These are phyloP conservation scores for Ostrea denselamellosa DNA, from an alignment of 1,140 invertebrate genomes.

Conservation along the genomic window DNA sequence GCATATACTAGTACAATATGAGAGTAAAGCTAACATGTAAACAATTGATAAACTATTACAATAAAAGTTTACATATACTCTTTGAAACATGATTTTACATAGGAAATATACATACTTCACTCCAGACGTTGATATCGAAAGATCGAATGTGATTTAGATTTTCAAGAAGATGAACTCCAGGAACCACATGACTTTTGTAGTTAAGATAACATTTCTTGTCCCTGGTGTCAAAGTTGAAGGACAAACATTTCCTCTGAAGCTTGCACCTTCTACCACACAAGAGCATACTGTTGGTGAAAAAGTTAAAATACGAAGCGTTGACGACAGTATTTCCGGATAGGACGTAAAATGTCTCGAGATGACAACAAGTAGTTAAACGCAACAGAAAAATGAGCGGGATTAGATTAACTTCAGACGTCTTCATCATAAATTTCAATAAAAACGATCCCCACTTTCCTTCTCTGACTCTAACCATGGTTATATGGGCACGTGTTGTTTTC, in stretches of 20 bases:
- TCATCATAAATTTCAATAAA: no score
- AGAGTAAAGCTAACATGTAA: no score
- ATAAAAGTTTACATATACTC: no score
- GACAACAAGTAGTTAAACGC: background rate
- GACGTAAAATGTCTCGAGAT: background rate
- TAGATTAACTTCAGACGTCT: no score
- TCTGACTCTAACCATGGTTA: no score
- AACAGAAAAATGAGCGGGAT: background rate
- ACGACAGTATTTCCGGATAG: background rate
- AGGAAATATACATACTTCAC: background rate
- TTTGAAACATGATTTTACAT: no score
- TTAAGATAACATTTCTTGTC: background rate
- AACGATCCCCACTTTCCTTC: no score
- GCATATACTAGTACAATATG: no score
- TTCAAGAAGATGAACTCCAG: background rate
- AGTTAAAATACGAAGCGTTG: background rate
- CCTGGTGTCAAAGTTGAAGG: constrained; percentile 4
- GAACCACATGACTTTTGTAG: background rate
- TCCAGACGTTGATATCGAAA: background rate
- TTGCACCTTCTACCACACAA: constrained; percentile 17
- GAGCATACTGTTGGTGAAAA: background rate
- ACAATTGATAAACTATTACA: no score
- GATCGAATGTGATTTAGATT: background rate
- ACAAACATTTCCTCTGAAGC: constrained; percentile 36
- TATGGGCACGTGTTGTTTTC: no score